Evolutionary conservation across 2,113 vertebrate species (phyloP).

Genomic region (Nerophis lumbriciformis): DNA sequence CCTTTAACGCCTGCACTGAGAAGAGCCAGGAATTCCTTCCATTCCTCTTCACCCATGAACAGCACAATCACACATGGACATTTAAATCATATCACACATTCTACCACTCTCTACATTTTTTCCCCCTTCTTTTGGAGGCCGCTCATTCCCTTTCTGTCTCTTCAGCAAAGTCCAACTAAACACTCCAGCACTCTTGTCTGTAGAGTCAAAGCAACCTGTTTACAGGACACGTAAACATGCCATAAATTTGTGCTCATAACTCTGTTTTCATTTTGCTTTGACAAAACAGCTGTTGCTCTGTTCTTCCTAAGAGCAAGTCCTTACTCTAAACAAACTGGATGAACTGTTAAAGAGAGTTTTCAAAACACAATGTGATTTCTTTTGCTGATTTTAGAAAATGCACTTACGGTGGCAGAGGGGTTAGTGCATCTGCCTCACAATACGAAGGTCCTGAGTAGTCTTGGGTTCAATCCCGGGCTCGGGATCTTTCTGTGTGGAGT

Average conservation of each 20-base stretch:
- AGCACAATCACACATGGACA: constrained; percentile 8
- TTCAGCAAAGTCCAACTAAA: constrained; percentile 4
- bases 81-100: constrained; percentile 12
- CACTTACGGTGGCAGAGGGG: no score
- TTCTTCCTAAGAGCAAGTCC: background rate
- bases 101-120: background rate
- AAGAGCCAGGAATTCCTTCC: constrained; percentile 51
- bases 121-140: background rate
- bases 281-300: constrained; percentile 1
- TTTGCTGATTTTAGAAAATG: background rate
- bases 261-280: background rate
- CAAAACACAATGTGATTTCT: background rate
- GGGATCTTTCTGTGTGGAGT: no score
- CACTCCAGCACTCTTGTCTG: background rate
- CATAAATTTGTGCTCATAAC: background rate
- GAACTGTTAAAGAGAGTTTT: background rate
- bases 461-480: no score
- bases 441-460: no score
- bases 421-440: no score
- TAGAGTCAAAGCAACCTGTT: constrained; percentile 4
- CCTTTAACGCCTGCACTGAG: constrained; percentile 23
- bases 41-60: constrained; percentile 44
- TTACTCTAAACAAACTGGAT: background rate
- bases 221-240: background rate
- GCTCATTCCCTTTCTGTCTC: background rate